Conservation (phyloP, 1,140 invertebrate species). For the Frieseomelitta varia region DNA sequence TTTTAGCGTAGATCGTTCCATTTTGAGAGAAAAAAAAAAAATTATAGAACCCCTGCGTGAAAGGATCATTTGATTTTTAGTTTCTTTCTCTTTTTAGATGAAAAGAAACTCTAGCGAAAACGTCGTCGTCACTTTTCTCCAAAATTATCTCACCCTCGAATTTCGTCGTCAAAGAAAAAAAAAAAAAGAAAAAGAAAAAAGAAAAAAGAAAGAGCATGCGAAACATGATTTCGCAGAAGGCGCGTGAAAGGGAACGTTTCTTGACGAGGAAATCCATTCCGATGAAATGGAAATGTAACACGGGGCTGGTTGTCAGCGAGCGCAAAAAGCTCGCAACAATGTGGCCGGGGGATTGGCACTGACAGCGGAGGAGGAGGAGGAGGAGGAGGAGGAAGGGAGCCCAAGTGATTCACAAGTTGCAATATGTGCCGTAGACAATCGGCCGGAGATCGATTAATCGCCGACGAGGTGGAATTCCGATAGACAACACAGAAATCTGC, state of each 20-base stretch:
- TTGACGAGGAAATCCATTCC: background rate
- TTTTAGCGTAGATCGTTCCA: too few relatives aligned
- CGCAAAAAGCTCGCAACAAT: slow-evolving; percentile 17
- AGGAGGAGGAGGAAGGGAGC: background rate
- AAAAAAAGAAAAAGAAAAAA: too few relatives aligned
- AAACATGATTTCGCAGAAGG: background rate
- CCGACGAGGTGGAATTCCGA: slow-evolving; percentile 50
- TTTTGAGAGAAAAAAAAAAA: too few relatives aligned
- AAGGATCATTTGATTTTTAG: too few relatives aligned
- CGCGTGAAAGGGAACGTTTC: background rate
- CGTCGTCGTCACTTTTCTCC: too few relatives aligned
- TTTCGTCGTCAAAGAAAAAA: too few relatives aligned
- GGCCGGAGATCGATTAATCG: slow-evolving; percentile 52
- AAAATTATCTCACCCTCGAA: too few relatives aligned
- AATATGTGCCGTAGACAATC: slow-evolving; percentile 45
- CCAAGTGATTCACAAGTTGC: slow-evolving; percentile 13
- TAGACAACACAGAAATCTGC: slow-evolving; percentile 47
- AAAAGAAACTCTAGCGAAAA: too few relatives aligned
- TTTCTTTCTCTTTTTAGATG: too few relatives aligned
- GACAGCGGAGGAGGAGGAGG: background rate
- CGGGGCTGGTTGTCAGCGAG: background rate
- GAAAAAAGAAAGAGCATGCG: too few relatives aligned
- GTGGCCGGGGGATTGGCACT: slow-evolving; percentile 16
- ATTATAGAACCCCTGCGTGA: too few relatives aligned
- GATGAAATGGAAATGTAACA: background rate